Evolutionary conservation across 2,797 vertebrate species (phyloP), one percentile per base, ranked within the genome.

Genomic region (Aphelocoma californica): DNA sequence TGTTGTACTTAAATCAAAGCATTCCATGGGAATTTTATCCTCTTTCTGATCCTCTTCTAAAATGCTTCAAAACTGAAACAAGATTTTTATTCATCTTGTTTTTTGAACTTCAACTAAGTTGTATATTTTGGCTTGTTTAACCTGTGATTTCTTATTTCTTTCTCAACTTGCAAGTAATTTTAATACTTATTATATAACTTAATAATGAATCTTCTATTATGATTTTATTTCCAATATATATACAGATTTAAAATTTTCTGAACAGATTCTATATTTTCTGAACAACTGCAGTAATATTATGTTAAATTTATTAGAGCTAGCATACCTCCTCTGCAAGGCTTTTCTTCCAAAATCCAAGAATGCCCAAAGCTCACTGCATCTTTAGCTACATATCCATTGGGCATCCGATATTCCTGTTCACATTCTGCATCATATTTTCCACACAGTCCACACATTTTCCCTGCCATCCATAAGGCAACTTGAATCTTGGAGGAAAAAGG

Each of bases 381-480:
- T 93, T 97, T 98, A 78, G 97, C 94, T 72, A 96, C 2, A 24
- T 96, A 97, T 62, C 97, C 91, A 2, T 96, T 98, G 40, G 98
- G 98, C 94, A 97, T 98, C 58, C 82, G 90, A 66, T 95, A 98
- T 62, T 98, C 98, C 79, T 98, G 92, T 91, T 94, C 96, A n/a
- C 95, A 40, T 96, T 98, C 98, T 38, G 98, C 98, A 24, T 98
- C 98, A 17, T 97, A 98, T 61, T 93, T 98, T 95, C 98, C 98
- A 97, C 98, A 99, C 36, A 99, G 83, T 90, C 98, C 98, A 94
- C 98, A 98, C 10, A 88, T 98, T 95, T 98, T 93, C 67, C 98
- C 98, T 88, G 94, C 97, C 98, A 99, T 98, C 98, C 98, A 98
- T 92, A 98, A 95, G 29, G 97, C 93, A 94, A 98, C 94, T 97